These are phyloP conservation scores for Brassicogethes aeneus DNA, from an alignment of 2,888 invertebrate genomes.

Conservation along the genomic window DNA sequence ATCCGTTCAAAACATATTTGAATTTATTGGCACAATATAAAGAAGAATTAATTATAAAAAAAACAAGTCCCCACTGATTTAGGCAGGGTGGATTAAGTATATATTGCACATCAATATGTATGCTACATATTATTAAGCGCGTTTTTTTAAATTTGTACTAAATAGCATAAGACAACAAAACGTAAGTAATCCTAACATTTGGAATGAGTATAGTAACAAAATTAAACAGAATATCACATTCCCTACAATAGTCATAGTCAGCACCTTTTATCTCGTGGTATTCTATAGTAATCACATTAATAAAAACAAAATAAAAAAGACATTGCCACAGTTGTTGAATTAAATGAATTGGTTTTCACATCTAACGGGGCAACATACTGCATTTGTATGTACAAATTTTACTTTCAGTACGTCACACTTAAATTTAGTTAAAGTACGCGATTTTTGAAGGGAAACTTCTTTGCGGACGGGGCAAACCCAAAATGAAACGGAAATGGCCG, in stretches of 20 bases:
- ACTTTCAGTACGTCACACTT: too few relatives aligned
- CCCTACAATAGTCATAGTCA: conserved; percentile 32
- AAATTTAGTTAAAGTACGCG: too few relatives aligned
- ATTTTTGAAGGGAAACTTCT: too few relatives aligned
- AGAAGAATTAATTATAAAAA: not conserved
- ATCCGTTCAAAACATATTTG: not conserved
- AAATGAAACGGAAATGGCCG: too few relatives aligned
- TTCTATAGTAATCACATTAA: not conserved
- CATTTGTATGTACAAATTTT: too few relatives aligned
- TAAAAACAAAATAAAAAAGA: not conserved
- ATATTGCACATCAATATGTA: conserved; percentile 40
- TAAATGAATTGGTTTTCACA: too few relatives aligned
- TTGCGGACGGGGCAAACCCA: too few relatives aligned
- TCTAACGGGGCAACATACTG: too few relatives aligned
- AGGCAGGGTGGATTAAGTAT: conserved; percentile 32
- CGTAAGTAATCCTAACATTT: conserved; percentile 33
- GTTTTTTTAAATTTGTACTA: conserved; percentile 37
- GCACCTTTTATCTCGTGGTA: conserved; percentile 29
- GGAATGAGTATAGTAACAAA: conserved; percentile 37
- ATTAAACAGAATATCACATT: conserved; percentile 40
- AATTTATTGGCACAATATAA: not conserved
- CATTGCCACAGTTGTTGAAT: not conserved
- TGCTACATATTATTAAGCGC: conserved; percentile 35
- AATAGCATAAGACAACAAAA: conserved; percentile 36
- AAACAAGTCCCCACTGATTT: too few relatives aligned